Percentiles rank a stretch among this genome's conserved stretches.
These are phyloP conservation scores for Amphibalanus amphitrite DNA, from an alignment of 1,140 invertebrate species.

Conservation along the genomic window DNA sequence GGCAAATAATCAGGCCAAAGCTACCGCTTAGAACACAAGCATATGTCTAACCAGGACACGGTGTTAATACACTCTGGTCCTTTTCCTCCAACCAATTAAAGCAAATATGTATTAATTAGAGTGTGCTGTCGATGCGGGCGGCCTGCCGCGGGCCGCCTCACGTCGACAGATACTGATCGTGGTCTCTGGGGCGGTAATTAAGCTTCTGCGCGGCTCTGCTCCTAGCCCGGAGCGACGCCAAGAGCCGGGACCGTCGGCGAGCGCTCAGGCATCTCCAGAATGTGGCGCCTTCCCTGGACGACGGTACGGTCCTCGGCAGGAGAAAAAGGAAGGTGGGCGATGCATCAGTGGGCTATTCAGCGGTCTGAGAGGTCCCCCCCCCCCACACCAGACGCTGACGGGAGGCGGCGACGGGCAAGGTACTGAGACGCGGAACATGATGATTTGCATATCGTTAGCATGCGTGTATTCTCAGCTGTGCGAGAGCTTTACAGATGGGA, in stretches of 20 bases:
- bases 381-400: no score
- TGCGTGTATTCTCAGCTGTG: background rate
- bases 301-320: no score
- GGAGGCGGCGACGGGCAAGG: no score
- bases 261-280: background rate
- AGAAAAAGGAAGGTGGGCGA: no score
- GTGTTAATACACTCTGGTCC: no score
- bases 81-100: background rate
- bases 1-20: no score
- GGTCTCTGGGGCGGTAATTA: background rate
- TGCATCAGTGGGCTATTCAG: no score
- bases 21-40: no score
- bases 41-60: no score
- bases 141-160: background rate
- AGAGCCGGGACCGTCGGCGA: background rate
- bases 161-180: background rate
- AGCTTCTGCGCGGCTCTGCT: no score
- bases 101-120: background rate
- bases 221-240: no score
- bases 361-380: no score
- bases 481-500: background rate
- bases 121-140: background rate
- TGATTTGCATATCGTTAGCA: background rate
- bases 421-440: background rate
- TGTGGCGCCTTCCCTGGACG: background rate